Conservation (phyloP, 2,797 vertebrate genomes). For the Enteromius radiatus region DNA sequence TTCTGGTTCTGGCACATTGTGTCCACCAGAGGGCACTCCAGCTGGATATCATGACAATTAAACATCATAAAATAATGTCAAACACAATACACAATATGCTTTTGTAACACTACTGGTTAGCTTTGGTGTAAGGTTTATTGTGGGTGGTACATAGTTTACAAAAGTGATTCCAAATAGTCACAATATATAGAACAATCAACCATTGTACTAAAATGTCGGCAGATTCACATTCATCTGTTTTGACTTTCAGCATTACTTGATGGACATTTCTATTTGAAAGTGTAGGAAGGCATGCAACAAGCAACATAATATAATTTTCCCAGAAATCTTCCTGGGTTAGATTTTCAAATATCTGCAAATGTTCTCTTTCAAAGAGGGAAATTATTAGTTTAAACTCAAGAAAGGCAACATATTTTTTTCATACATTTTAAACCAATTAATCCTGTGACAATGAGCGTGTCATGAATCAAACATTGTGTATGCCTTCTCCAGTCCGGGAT, state of each 20-base stretch:
- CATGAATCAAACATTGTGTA: not conserved
- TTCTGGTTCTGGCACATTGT: too few species aligned
- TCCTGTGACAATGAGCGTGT: not conserved
- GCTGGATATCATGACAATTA: too few species aligned
- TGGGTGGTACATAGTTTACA: not conserved
- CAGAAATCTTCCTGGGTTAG: not conserved
- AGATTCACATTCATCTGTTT: not conserved
- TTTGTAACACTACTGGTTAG: not conserved
- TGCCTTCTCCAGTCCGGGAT: not conserved
- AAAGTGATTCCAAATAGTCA: not conserved
- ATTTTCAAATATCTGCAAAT: not conserved
- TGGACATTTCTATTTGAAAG: not conserved
- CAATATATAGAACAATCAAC: not conserved
- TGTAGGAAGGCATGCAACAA: not conserved
- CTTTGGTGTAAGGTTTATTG: not conserved
- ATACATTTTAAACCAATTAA: not conserved
- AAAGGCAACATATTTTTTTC: conserved; percentile 3
- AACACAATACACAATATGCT: too few species aligned
- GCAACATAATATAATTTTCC: not conserved
- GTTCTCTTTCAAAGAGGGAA: not conserved
- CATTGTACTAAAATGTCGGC: not conserved
- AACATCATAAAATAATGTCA: too few species aligned
- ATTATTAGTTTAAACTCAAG: not conserved
- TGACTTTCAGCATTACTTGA: too few species aligned
- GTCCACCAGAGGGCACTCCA: too few species aligned